Evolutionary conservation across 2,797 vertebrate genomes (phyloP).

Genomic region (Eulemur mongoz): DNA sequence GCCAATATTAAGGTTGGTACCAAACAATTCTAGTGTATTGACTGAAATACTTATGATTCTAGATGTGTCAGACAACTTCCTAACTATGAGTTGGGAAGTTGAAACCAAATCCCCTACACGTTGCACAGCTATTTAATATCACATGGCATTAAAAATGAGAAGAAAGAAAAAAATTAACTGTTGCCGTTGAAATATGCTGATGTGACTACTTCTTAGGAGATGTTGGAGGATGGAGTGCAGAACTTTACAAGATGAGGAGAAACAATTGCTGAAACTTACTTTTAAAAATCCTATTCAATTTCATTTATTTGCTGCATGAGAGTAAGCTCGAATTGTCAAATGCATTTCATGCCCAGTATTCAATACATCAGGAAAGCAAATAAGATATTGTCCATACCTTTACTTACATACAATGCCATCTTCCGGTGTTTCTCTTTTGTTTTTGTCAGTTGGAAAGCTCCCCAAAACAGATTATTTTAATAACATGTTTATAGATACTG

Average conservation of each 20-base stretch:
- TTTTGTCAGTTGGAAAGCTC: neutral
- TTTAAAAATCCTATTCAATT: neutral
- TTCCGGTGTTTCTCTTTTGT: neutral
- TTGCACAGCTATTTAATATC: neutral
- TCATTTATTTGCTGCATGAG: neutral
- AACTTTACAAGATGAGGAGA: neutral
- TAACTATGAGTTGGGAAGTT: neutral
- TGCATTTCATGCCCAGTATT: neutral
- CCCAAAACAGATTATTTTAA: neutral
- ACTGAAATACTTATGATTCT: neutral
- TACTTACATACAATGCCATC: neutral
- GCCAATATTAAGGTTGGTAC: neutral
- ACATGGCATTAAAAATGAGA: neutral
- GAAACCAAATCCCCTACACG: neutral
- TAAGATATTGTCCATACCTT: neutral
- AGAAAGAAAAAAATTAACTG: neutral
- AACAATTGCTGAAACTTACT: neutral
- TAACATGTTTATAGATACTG: neutral
- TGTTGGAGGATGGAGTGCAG: neutral
- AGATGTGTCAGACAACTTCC: neutral
- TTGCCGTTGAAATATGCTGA: neutral
- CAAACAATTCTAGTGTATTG: neutral
- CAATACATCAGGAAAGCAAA: conserved; percentile 7
- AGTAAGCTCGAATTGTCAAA: neutral
- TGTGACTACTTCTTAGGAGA: neutral